A percentile compares a stretch with the other conserved stretches of the same genome.
Conservation (phyloP, 1,140 invertebrate species). For the Drosophila rhopaloa region DNA sequence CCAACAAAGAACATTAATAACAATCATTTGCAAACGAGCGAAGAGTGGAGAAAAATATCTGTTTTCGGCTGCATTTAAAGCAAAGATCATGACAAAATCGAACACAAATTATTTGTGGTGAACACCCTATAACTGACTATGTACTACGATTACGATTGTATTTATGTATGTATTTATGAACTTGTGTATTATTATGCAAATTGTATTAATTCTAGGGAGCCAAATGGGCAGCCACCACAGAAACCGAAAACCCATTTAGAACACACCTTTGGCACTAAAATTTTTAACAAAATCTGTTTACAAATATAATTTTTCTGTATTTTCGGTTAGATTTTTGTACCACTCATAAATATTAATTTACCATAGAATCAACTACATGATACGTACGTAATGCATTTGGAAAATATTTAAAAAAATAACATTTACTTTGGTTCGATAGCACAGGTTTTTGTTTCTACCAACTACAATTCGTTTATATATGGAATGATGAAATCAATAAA, state of each 20-base stretch:
- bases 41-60: conserved; percentile 49
- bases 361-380: conserved; percentile 12
- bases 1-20: conserved; percentile 39
- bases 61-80: conserved; percentile 77
- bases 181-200: conserved; percentile 70
- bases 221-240: conserved; percentile 27
- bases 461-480: conserved; percentile 53
- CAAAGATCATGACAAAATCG: conserved; percentile 19
- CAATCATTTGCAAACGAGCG: conserved; percentile 57
- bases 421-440: conserved; percentile 33
- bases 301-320: conserved; percentile 14
- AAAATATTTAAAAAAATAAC: conserved; percentile 17
- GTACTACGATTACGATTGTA: conserved; percentile 75
- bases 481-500: conserved; percentile 74
- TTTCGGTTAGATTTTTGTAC: no score
- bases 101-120: conserved; percentile 40
- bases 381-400: conserved; percentile 63
- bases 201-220: conserved; percentile 70
- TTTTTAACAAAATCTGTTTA: conserved; percentile 4
- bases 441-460: conserved; percentile 48
- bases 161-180: conserved; percentile 79
- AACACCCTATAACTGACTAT: conserved; percentile 70
- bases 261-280: conserved; percentile 26
- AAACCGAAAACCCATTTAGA: conserved; percentile 11
- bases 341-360: neutral